Base-by-base conservation (phyloP, 2,113 vertebrate species). In the Pardalotus punctatus region DNA sequence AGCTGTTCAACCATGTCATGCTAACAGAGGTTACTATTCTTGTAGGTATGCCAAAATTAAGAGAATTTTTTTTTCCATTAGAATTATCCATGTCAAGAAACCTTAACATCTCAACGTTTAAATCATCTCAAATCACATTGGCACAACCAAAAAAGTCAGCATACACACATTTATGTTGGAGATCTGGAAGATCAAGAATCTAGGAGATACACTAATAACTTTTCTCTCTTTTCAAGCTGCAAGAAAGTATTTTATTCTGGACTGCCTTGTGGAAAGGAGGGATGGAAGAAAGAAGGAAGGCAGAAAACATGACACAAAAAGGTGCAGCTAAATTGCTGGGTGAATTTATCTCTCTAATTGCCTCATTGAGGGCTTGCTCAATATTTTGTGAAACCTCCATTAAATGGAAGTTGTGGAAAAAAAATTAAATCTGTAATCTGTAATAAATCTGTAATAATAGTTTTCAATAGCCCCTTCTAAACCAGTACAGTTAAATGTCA, bases 401-500 rank as follows among this genome's bases (percentile, higher is more conserved):
- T 64, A 76, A 67, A 60, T 17, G 2, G 36, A 80, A 2, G 8
- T 72, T n/a, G 33, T 16, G 10, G 2, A 17, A 58, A 80, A 91
- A 81, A 67, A 23, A 15, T 33, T 3, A 64, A 60, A 72, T n/a
- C n/a, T 43, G 6, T 3, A 11, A 36, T 56, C 40, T 79, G 36
- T 71, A 45, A 9, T n/a, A 47, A 0, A 1, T 13, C 8, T 23
- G 12, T 22, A 42, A n/a, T n/a, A 25, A 27, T 8, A 61, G 4
- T 83, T 88, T 86, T 76, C 33, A 67, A 13, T 10, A 82, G 4
- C 8, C 43, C 9, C 18, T 60, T 42, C 40, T 40, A 24, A 28
- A 51, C 7, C 13, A 45, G 5, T 23, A 40, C 7, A 70, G 20
- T 36, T 48, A 80, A 48, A 15, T 36, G 16, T 29, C 33, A 33